Base-by-base conservation (phyloP, 2,797 vertebrate species). In the Yasuhikotakia modesta region DNA sequence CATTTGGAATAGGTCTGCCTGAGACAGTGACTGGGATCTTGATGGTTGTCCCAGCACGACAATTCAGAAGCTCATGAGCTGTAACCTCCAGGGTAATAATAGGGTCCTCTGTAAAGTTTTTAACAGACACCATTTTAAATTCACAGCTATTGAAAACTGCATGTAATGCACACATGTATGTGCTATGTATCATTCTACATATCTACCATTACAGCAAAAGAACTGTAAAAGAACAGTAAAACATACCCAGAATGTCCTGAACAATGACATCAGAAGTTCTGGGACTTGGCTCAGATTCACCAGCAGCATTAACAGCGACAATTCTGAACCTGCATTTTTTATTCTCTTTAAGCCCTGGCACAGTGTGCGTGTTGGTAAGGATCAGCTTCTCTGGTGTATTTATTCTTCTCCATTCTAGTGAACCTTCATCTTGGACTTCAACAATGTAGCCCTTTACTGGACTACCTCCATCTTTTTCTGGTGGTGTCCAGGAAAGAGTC, bases 391-490 rank as follows among this genome's bases (percentile, higher is more conserved):
- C 97, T 0, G 93, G 92, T 48, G 96, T 93, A 58, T 95, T 98
- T 57, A 96, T 94, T 68, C 88, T 94, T 86, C 92, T 96, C 98
- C 98, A 99, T 14, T 97, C 96, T 35, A 89, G 87, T 83, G 88
- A 93, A 70, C 96, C 98, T 87, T 99, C 97, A 87, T 98, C 96
- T 27, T 99, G 97, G 85, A 96, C 94, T 91, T 99, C 97, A 76
- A 99, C 91, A 84, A 99, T 94, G 87, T 99, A 99, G 32, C 97
- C 98, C 88, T 95, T 97, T 77, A 99, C 86, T 13, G 96, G 97
- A 88, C 95, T 97, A 48, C 96, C 93, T 0, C 98, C 97, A 72
- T 99, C 96, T 91, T 91, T 95, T 75, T 95, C 95, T 27, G 98
- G 98, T 66, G 95, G 95, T 79, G 89, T 95, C 98, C 98, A 99